Conservation (phyloP, 1,140 invertebrate genomes). For the Lysiphlebus fabarum region DNA sequence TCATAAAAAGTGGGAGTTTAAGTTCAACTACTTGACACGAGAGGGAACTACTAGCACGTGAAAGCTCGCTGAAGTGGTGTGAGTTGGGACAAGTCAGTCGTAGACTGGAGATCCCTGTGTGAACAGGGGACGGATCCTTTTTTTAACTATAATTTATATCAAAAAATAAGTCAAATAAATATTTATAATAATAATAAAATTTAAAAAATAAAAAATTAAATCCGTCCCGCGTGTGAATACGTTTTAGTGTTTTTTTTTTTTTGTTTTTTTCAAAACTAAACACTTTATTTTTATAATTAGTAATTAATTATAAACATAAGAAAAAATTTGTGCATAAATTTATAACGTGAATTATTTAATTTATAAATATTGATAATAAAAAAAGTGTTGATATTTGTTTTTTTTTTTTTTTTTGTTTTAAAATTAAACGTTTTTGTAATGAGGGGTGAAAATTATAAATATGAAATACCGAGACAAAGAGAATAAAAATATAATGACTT, state of each 20-base stretch:
- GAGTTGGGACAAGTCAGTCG: conserved; percentile 54
- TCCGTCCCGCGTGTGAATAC: conserved; percentile 16
- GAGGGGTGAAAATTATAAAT: too few relatives aligned
- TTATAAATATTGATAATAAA: too few relatives aligned
- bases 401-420: too few relatives aligned
- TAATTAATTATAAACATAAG: neutral
- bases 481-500: too few relatives aligned
- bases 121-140: conserved; percentile 52
- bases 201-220: conserved; percentile 1
- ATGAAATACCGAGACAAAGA: too few relatives aligned
- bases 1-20: conserved; percentile 28
- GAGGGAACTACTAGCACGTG: conserved; percentile 44
- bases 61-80: conserved; percentile 46
- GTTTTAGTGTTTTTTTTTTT: conserved; percentile 6
- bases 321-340: neutral
- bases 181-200: neutral
- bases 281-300: neutral
- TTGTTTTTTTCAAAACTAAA: too few relatives aligned
- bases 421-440: too few relatives aligned
- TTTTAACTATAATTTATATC: neutral
- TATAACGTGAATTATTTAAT: too few relatives aligned
- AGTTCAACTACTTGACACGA: conserved; percentile 45
- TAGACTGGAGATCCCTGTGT: conserved; percentile 55
- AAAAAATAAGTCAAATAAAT: conserved; percentile 4
- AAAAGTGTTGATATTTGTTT: too few relatives aligned